phyloP scores from a whole-genome alignment of 2,888 invertebrate species.

The Megastigmus dorsalis region DNA sequence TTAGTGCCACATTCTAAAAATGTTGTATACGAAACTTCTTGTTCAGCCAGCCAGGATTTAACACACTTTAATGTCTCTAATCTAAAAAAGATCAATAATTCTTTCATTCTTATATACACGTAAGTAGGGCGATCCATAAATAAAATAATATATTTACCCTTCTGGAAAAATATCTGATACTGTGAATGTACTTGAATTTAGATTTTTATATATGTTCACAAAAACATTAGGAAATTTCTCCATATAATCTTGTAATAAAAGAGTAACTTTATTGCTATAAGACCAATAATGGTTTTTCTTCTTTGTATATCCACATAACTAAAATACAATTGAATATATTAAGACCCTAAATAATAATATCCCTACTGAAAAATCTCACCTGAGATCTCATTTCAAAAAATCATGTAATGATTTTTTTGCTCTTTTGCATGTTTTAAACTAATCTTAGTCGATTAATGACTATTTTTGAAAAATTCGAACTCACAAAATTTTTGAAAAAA shows the following conservation, averaged over 20 bases:
- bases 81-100: neutral
- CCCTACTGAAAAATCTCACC: too few relatives aligned
- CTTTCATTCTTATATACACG: neutral
- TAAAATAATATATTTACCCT: constrained; percentile 70
- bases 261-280: constrained; percentile 86
- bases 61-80: neutral
- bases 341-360: too few relatives aligned
- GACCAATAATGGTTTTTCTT: constrained; percentile 81
- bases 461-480: too few relatives aligned
- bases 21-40: constrained; percentile 54
- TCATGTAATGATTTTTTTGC: too few relatives aligned
- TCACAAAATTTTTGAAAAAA: too few relatives aligned
- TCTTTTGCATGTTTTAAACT: too few relatives aligned
- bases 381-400: too few relatives aligned
- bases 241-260: constrained; percentile 82
- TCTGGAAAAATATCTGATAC: constrained; percentile 82
- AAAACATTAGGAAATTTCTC: constrained; percentile 85
- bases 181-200: constrained; percentile 78
- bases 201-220: constrained; percentile 76
- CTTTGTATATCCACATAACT: constrained; percentile 89
- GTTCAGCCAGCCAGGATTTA: constrained; percentile 37
- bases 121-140: neutral
- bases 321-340: constrained; percentile 50
- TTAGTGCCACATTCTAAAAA: constrained; percentile 52
- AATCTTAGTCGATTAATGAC: too few relatives aligned